phyloP scores from a whole-genome alignment of 2,113 vertebrate genomes.

The Ophthalmolycus amberensis region DNA sequence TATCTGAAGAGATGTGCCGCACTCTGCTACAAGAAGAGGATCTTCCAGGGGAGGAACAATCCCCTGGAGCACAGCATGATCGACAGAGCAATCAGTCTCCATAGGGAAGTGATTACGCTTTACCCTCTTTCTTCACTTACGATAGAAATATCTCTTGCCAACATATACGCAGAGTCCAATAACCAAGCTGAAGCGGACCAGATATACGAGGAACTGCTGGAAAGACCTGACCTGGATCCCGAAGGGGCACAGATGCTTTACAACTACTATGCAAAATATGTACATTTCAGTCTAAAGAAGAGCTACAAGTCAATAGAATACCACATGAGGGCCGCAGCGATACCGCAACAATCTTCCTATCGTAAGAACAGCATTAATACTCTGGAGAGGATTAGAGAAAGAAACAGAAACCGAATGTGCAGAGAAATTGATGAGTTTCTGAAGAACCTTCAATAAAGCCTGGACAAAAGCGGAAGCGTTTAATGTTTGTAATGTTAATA shows the following conservation, averaged over 20 bases:
- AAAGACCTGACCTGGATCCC: conserved; percentile 31
- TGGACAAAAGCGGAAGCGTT: background rate
- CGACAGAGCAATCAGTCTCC: conserved; percentile 48
- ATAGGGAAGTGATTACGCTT: conserved; percentile 49
- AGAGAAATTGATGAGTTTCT: conserved; percentile 58
- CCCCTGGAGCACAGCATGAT: conserved; percentile 7
- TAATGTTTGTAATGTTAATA: background rate
- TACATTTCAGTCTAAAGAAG: conserved; percentile 8
- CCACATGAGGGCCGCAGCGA: conserved; percentile 58
- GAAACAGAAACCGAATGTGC: conserved; percentile 44
- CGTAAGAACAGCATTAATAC: conserved; percentile 28
- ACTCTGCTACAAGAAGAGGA: conserved; percentile 50
- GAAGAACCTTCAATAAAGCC: background rate
- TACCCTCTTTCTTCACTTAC: conserved; percentile 52
- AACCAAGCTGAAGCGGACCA: conserved; percentile 15
- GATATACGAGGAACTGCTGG: conserved; percentile 49
- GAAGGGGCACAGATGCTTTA: conserved; percentile 48
- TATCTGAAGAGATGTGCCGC: conserved; percentile 56
- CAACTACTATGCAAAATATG: conserved; percentile 57
- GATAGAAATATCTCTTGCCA: conserved; percentile 43
- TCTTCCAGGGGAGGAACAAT: conserved; percentile 17
- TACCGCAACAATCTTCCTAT: background rate
- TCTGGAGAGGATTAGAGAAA: conserved; percentile 33
- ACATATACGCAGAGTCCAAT: conserved; percentile 14
- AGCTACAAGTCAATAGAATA: conserved; percentile 32